These are phyloP conservation scores for Arctopsyche grandis DNA, from an alignment of 1,140 invertebrate genomes.

Conservation along the genomic window DNA sequence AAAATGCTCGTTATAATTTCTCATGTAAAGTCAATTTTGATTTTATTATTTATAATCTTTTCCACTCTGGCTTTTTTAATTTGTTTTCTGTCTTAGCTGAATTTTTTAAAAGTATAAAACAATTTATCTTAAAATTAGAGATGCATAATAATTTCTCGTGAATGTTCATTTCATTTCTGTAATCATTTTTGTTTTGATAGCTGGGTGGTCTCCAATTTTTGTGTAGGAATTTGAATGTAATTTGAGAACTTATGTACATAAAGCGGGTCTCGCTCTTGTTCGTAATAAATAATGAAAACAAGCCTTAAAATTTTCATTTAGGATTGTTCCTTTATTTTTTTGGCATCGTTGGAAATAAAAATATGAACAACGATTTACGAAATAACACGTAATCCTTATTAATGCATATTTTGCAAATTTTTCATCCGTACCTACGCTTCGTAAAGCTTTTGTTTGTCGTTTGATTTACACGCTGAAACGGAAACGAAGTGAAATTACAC, in stretches of 20 bases:
- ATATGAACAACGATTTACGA: conserved; percentile 9
- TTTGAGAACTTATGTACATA: background rate
- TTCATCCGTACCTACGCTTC: background rate
- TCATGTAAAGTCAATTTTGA: no score
- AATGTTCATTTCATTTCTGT: background rate
- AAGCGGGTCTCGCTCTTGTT: background rate
- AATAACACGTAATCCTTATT: conserved; percentile 8
- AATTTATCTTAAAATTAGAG: background rate
- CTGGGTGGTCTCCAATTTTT: conserved; percentile 3
- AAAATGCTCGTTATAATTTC: no score
- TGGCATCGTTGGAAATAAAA: background rate
- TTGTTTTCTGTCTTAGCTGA: background rate
- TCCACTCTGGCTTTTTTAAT: no score
- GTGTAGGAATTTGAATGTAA: conserved; percentile 1
- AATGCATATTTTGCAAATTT: background rate
- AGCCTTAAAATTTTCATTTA: background rate
- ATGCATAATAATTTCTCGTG: background rate
- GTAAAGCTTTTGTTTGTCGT: conserved; percentile 10
- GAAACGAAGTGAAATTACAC: background rate
- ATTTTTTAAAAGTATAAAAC: background rate
- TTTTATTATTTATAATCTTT: no score
- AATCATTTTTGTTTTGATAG: background rate
- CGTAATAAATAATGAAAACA: conserved; percentile 1
- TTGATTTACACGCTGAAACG: conserved; percentile 9
- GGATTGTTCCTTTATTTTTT: background rate